Evolutionary conservation across 2,888 invertebrate genomes (phyloP).

Genomic region (Byasa hedistus): DNA sequence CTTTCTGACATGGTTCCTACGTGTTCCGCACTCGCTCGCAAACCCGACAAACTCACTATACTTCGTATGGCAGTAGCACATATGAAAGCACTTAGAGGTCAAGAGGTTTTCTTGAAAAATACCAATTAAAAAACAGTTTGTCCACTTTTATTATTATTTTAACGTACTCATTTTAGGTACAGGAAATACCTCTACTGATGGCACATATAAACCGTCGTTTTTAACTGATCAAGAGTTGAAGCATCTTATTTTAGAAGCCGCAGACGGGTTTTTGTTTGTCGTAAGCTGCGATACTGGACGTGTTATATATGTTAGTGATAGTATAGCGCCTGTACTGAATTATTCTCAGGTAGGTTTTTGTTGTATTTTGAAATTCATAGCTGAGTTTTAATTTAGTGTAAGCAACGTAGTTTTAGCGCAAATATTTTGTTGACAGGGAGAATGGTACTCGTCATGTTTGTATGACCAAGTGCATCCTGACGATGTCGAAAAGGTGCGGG

Average conservation of each 20-base stretch:
- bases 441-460: slow-evolving; percentile 98
- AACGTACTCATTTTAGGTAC: slow-evolving; percentile 82
- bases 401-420: neutral
- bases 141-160: too few relatives aligned
- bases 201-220: slow-evolving; percentile 98
- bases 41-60: slow-evolving; percentile 99
- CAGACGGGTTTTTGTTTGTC: slow-evolving; percentile 97
- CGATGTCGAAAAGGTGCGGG: slow-evolving; percentile 97
- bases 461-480: slow-evolving; percentile 99
- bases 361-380: too few relatives aligned
- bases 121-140: too few relatives aligned
- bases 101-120: slow-evolving; percentile 5
- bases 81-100: slow-evolving; percentile 98
- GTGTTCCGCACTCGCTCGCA: slow-evolving; percentile 97
- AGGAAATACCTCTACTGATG: slow-evolving; percentile 97
- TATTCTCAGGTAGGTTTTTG: slow-evolving; percentile 87
- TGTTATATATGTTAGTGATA: slow-evolving; percentile 99
- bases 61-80: slow-evolving; percentile 99
- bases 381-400: neutral
- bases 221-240: slow-evolving; percentile 99
- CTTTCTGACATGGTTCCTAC: slow-evolving; percentile 99
- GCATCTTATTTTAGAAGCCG: slow-evolving; percentile 98
- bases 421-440: slow-evolving; percentile 81
- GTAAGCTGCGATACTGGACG: slow-evolving; percentile 98
- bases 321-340: slow-evolving; percentile 97